Conservation (phyloP, 2,797 vertebrate species). For the Enteromius thamalakanensis region DNA sequence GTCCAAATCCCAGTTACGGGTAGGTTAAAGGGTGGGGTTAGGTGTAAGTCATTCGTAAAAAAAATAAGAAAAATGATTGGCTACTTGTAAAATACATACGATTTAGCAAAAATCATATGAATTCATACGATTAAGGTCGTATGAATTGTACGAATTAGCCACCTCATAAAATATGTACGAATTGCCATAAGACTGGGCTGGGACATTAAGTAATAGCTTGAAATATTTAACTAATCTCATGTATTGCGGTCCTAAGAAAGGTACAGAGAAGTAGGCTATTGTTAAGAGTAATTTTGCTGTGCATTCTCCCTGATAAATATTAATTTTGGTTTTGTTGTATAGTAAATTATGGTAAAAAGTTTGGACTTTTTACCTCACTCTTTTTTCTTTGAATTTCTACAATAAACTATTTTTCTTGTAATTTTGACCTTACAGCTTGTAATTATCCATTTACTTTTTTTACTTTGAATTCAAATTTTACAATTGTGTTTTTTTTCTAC, state of each 20-base stretch:
- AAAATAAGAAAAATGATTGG: too few species aligned
- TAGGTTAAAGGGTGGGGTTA: too few species aligned
- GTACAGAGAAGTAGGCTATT: background rate
- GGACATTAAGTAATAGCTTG: too few species aligned
- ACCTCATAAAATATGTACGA: too few species aligned
- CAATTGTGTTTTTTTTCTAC: background rate
- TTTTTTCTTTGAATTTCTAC: background rate
- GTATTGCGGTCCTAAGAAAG: background rate
- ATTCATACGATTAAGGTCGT: too few species aligned
- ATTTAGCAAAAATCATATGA: too few species aligned
- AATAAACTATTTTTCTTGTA: too few species aligned
- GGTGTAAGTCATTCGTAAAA: too few species aligned
- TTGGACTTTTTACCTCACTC: background rate
- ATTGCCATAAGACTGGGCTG: too few species aligned
- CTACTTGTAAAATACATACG: too few species aligned
- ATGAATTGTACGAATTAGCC: too few species aligned
- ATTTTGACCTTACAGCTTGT: background rate
- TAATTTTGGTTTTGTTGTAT: background rate
- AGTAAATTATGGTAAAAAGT: background rate
- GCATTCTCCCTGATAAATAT: background rate
- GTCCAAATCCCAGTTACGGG: too few species aligned
- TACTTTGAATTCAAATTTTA: background rate
- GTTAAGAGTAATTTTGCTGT: background rate
- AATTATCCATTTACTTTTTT: background rate
- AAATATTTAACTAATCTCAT: background rate